Evolutionary conservation across 23 tunicate genomes (phyloP).

Genomic region (Halocynthia roretzi): DNA sequence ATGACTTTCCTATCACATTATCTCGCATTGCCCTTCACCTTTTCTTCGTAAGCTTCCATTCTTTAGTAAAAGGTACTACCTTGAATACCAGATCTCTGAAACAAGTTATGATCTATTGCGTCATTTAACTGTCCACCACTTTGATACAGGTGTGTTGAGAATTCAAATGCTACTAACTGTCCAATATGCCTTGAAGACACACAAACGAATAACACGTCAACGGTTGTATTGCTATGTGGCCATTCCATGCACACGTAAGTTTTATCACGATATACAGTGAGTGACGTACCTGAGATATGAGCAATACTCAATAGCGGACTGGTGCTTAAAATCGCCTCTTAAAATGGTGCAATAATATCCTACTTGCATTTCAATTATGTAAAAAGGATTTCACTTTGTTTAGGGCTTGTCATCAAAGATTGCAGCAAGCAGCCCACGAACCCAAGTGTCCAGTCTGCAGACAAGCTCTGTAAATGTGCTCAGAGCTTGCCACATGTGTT

Average conservation of each 20-base stretch:
- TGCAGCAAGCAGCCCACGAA: neutral
- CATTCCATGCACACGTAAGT: slow-evolving; percentile 12
- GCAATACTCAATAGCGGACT: no score
- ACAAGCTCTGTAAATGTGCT: neutral
- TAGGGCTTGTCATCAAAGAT: neutral
- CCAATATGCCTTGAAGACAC: slow-evolving; percentile 20
- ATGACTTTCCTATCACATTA: no score
- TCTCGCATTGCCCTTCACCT: no score
- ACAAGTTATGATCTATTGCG: neutral
- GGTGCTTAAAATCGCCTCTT: no score
- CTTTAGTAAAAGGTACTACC: neutral
- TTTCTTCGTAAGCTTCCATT: neutral
- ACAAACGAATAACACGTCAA: neutral
- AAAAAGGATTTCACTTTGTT: neutral
- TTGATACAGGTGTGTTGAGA: slow-evolving; percentile 3
- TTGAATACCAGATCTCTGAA: neutral
- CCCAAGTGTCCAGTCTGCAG: neutral
- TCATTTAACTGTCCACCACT: no score
- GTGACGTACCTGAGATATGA: no score
- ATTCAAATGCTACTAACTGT: neutral
- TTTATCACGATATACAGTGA: no score
- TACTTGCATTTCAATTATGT: no score
- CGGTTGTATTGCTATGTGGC: neutral
- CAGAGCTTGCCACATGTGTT: neutral
- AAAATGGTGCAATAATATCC: no score